phyloP scores from a whole-genome alignment of 1,140 invertebrate species.

The Hypsibius dujardini region DNA sequence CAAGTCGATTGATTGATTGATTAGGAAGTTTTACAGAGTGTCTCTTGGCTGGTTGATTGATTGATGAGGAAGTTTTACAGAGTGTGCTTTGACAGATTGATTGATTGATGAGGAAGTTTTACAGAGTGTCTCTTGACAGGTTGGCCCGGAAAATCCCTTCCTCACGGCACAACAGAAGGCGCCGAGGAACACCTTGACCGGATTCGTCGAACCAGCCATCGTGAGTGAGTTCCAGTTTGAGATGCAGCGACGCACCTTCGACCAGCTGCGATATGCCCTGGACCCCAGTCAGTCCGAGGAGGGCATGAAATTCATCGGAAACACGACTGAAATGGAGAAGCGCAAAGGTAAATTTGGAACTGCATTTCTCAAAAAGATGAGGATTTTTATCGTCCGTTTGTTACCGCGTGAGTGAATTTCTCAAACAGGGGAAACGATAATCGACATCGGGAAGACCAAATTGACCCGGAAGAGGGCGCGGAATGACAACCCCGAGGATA shows the following conservation, averaged over 20 bases:
- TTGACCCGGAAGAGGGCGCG: slow-evolving; percentile 66
- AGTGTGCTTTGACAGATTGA: slow-evolving; percentile 23
- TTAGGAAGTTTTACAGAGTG: too few relatives aligned
- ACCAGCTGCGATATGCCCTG: slow-evolving; percentile 35
- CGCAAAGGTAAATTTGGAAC: slow-evolving; percentile 30
- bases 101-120: background rate
- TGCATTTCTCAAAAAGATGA: background rate
- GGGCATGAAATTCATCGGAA: slow-evolving; percentile 45
- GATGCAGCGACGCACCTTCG: slow-evolving; percentile 82
- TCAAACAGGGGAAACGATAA: slow-evolving; percentile 20
- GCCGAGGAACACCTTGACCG: slow-evolving; percentile 73
- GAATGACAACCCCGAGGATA: slow-evolving; percentile 75
- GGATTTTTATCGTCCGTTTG: slow-evolving; percentile 8
- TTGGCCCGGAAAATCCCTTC: slow-evolving; percentile 77
- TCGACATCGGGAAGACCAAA: slow-evolving; percentile 16
- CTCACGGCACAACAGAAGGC: slow-evolving; percentile 70
- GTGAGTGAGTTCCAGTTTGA: slow-evolving; percentile 96
- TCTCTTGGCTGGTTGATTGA: too few relatives aligned
- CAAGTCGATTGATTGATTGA: slow-evolving; percentile 35
- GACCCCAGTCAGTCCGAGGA: slow-evolving; percentile 39
- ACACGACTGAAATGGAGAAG: slow-evolving; percentile 42
- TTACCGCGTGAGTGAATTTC: slow-evolving; percentile 14
- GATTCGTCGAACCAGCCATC: slow-evolving; percentile 82
- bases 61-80: background rate
- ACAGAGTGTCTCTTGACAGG: slow-evolving; percentile 23